Evolutionary conservation across 2,113 vertebrate genomes (phyloP).

Genomic region (Loxodonta africana): DNA sequence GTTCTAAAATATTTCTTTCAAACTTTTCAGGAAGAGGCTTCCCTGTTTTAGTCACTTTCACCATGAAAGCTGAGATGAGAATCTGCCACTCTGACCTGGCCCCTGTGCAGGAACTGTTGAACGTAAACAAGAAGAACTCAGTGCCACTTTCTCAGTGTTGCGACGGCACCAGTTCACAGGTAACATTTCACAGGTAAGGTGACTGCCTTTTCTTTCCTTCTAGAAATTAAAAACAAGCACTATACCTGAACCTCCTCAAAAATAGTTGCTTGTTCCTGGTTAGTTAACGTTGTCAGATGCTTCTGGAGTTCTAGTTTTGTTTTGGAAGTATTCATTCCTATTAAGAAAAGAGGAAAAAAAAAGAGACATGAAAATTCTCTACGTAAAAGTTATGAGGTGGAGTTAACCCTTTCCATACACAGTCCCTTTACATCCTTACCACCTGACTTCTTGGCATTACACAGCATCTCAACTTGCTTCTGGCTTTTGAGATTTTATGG

Average conservation of each 20-base stretch:
- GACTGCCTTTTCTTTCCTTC: not conserved
- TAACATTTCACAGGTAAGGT: not conserved
- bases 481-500: fast-evolving
- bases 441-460: not conserved
- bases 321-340: conserved; percentile 95
- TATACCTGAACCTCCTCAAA: conserved; percentile 97
- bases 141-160: fast-evolving
- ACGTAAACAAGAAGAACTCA: not conserved
- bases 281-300: conserved; percentile 95
- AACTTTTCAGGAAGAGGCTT: not conserved
- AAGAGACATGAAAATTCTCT: not conserved
- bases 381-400: fast-evolving
- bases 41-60: not conserved
- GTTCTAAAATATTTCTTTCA: not conserved
- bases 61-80: not conserved
- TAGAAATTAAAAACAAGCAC: not conserved
- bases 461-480: not conserved
- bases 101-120: fast-evolving
- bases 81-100: not conserved
- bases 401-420: no score
- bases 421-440: fast-evolving
- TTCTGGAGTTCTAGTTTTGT: conserved; percentile 97
- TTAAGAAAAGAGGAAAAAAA: conserved; percentile 52
- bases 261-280: conserved; percentile 94
- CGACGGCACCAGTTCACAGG: no score